Evolutionary conservation across 1,140 invertebrate genomes (phyloP).

Genomic region (Rhopalosiphum padi): DNA sequence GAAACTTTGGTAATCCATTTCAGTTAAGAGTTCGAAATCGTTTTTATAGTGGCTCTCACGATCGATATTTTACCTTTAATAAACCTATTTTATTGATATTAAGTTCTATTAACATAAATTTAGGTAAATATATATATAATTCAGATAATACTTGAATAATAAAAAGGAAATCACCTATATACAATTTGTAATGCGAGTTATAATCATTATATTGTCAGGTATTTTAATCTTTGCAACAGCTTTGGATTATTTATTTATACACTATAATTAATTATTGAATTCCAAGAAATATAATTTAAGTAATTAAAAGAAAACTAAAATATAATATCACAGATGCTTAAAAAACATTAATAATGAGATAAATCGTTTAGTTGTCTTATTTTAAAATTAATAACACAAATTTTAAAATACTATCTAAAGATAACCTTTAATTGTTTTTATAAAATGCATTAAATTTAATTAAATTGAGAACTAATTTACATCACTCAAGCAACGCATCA

Average conservation of each 20-base stretch:
- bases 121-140: not conserved
- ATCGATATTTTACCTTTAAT: not conserved
- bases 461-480: not conserved
- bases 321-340: not conserved
- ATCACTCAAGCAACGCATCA: not conserved
- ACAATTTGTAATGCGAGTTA: not conserved
- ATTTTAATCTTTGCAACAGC: not conserved
- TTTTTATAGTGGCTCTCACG: not conserved
- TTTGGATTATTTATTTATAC: not conserved
- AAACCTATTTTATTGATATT: not conserved
- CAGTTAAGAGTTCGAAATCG: not conserved
- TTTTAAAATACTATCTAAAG: not conserved
- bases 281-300: not conserved
- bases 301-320: not conserved
- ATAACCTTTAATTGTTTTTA: not conserved
- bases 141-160: not conserved
- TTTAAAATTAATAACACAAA: not conserved
- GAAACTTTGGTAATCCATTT: constrained; percentile 51
- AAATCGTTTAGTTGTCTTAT: not conserved
- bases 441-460: not conserved
- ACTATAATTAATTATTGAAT: not conserved
- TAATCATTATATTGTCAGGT: not conserved
- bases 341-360: not conserved
- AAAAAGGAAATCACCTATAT: not conserved
- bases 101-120: not conserved